Evolutionary conservation across 2,113 vertebrate genomes (phyloP).

Genomic region (Corythornis vintsioides): DNA sequence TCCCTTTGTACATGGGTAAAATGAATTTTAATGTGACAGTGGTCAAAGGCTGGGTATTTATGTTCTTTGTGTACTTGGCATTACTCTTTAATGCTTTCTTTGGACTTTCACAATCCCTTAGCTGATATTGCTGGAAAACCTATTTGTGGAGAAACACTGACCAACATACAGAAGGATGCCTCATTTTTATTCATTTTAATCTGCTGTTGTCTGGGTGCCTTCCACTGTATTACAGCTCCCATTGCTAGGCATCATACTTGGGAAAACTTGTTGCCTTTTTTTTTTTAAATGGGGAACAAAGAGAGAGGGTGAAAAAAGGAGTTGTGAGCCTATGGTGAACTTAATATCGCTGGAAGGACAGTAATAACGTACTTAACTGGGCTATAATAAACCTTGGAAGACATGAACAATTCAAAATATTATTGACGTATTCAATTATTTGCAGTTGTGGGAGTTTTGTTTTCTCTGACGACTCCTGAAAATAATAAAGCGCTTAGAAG

Average conservation of each 20-base stretch:
- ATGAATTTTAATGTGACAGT: neutral
- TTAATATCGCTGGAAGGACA: conserved; percentile 54
- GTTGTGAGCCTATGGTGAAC: conserved; percentile 48
- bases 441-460: conserved; percentile 52
- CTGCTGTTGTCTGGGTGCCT: neutral
- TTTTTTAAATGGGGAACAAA: neutral
- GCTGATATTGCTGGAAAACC: neutral
- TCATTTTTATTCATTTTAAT: neutral
- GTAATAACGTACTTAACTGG: conserved; percentile 46
- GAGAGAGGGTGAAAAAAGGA: neutral
- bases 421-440: conserved; percentile 64
- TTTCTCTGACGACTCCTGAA: conserved; percentile 47
- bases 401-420: conserved; percentile 43
- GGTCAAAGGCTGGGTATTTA: neutral
- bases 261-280: neutral
- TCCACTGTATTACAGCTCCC: neutral
- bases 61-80: neutral
- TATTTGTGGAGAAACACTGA: neutral
- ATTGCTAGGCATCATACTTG: neutral
- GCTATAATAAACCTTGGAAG: neutral
- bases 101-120: neutral
- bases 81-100: neutral
- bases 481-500: conserved; percentile 59
- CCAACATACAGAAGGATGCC: neutral
- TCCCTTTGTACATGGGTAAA: neutral